Conservation (phyloP, 1,140 invertebrate genomes). For the Bemisia tabaci region DNA sequence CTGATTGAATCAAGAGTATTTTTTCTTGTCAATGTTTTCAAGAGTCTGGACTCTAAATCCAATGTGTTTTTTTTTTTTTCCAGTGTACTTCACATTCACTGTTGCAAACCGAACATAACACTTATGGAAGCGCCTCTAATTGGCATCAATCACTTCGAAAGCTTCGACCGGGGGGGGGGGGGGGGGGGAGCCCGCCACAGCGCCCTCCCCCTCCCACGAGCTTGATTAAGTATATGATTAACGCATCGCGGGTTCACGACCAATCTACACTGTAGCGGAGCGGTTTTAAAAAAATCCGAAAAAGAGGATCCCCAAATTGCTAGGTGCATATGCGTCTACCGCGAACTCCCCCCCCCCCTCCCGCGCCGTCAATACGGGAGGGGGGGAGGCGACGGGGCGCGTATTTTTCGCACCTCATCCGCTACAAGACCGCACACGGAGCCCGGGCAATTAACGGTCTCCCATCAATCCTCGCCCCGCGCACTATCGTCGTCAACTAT, state of each 20-base stretch:
- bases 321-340: neutral
- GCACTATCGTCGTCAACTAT: neutral
- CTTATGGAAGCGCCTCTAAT: no score
- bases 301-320: neutral
- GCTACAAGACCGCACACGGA: neutral
- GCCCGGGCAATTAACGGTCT: neutral
- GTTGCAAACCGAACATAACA: no score
- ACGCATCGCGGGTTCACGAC: no score
- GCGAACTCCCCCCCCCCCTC: neutral
- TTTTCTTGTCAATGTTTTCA: no score
- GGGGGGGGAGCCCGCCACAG: neutral
- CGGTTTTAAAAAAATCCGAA: neutral
- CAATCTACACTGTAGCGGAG: no score
- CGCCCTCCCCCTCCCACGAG: neutral
- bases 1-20: no score
- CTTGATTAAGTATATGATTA: neutral
- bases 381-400: neutral
- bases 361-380: neutral
- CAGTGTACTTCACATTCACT: no score
- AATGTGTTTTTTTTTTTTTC: no score
- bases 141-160: no score
- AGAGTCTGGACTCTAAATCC: no score
- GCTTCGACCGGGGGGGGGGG: conserved; percentile 4
- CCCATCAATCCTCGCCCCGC: neutral
- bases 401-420: neutral